phyloP scores from a whole-genome alignment of 2,888 invertebrate genomes.

The Eledone cirrhosa region DNA sequence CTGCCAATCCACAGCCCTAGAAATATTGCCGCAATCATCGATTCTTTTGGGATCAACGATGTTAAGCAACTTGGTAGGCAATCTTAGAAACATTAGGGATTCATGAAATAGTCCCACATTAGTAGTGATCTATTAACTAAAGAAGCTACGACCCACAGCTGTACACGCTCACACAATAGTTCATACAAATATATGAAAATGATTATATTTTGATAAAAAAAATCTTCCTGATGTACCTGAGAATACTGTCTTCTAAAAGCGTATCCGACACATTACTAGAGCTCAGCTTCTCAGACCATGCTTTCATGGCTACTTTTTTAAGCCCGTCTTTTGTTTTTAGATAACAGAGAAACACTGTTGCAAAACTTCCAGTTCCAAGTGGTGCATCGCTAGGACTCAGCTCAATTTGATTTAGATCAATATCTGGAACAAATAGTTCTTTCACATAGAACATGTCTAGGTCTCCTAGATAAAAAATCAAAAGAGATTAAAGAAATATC shows the following conservation, averaged over 20 bases:
- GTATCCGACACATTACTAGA: conserved; percentile 47
- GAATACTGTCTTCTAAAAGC: conserved; percentile 52
- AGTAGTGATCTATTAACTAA: no score
- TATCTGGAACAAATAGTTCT: conserved; percentile 53
- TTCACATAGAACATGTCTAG: conserved; percentile 55
- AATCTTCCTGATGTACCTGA: conserved; percentile 42
- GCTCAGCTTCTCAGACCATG: conserved; percentile 44
- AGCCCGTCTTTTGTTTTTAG: conserved; percentile 31
- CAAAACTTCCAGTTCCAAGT: conserved; percentile 56
- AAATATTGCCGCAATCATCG: no score
- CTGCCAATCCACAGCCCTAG: no score
- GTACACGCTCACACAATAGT: no score
- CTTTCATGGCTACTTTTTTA: conserved; percentile 47
- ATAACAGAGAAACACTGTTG: conserved; percentile 46
- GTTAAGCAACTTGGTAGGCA: no score
- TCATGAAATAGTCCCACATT: no score
- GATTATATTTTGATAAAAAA: no score
- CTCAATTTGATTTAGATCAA: conserved; percentile 43
- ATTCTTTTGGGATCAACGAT: no score
- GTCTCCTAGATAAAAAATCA: conserved; percentile 40
- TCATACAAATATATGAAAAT: no score
- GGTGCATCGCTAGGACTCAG: conserved; percentile 42
- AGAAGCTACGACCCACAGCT: no score
- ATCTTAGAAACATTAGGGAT: no score
- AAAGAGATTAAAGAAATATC: background rate